phyloP scores from a whole-genome alignment of 2,797 vertebrate species.

The Meriones psammophilus region DNA sequence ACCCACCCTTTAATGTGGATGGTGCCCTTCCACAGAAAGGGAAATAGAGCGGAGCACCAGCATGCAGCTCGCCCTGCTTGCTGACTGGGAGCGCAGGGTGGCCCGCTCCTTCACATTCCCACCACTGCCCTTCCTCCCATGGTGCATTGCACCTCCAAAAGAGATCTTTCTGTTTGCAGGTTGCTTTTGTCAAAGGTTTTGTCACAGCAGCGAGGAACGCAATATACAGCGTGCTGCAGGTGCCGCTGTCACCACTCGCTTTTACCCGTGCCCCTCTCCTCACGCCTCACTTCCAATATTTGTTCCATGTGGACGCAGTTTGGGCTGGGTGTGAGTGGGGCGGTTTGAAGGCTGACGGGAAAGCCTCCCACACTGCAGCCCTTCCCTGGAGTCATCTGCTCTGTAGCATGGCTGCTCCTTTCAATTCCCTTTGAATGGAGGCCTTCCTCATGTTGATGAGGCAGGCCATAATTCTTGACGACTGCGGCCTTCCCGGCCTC shows the following conservation, averaged over 20 bases:
- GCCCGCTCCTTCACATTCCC: too few relatives aligned
- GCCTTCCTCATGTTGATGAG: not conserved
- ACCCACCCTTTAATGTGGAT: too few relatives aligned
- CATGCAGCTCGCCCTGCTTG: not conserved
- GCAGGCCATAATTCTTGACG: not conserved
- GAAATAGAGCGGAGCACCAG: not conserved
- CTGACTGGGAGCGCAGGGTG: not conserved
- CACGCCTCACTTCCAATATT: too few relatives aligned
- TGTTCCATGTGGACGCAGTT: fast-evolving
- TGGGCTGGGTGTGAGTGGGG: fast-evolving
- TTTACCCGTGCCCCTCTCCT: not conserved
- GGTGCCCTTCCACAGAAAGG: too few relatives aligned
- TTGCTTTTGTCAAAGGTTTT: not conserved
- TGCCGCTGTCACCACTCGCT: not conserved
- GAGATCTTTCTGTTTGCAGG: not conserved
- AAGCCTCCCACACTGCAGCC: not conserved
- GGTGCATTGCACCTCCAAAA: not conserved
- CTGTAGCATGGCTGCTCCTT: not conserved
- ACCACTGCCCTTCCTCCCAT: too few relatives aligned
- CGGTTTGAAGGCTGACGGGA: not conserved
- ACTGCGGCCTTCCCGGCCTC: constrained; percentile 5
- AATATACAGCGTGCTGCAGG: not conserved
- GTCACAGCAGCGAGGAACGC: not conserved
- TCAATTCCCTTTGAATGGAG: not conserved
- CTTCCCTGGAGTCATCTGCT: not conserved